Percentiles rank a stretch among this genome's conserved stretches.
Conservation (phyloP, 2,888 invertebrate genomes). For the Cremastinae sp. region DNA sequence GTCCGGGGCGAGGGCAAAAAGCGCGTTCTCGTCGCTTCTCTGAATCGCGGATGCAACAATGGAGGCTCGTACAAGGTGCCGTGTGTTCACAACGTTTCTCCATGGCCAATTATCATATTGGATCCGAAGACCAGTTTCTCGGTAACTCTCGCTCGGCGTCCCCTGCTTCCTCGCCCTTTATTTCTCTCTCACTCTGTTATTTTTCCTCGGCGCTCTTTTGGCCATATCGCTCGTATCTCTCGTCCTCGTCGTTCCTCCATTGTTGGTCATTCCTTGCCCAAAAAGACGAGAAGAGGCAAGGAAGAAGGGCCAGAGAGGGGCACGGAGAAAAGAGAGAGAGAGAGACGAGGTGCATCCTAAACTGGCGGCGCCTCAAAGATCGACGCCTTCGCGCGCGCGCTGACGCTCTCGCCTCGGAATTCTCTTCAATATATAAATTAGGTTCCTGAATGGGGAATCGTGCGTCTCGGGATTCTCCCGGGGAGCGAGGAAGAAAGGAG, state of each 20-base stretch:
- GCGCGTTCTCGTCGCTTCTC: slow-evolving; percentile 2
- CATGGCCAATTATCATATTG: slow-evolving; percentile 76
- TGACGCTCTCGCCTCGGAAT: slow-evolving; percentile 70
- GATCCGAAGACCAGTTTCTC: slow-evolving; percentile 72
- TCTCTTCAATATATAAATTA: slow-evolving; percentile 80
- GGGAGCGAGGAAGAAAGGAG: slow-evolving; percentile 45
- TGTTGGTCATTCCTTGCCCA: slow-evolving; percentile 76
- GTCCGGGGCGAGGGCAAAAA: not conserved
- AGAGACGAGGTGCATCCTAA: slow-evolving; percentile 78
- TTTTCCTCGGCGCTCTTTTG: slow-evolving; percentile 49
- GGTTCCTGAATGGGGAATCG: slow-evolving; percentile 74
- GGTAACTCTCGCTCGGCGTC: slow-evolving; percentile 57
- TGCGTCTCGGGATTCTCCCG: slow-evolving; percentile 65
- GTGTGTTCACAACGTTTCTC: slow-evolving; percentile 72
- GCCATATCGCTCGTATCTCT: slow-evolving; percentile 57
- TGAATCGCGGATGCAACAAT: slow-evolving; percentile 66
- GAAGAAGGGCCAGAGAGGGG: not conserved
- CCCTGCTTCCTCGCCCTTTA: slow-evolving; percentile 47
- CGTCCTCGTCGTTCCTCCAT: slow-evolving; percentile 62
- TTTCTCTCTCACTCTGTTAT: slow-evolving; percentile 28
- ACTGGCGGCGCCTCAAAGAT: slow-evolving; percentile 80
- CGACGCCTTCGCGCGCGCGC: slow-evolving; percentile 76
- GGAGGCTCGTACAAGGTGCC: slow-evolving; percentile 72
- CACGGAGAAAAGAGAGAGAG: slow-evolving; percentile 69
- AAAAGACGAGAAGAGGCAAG: not conserved